phyloP scores from a whole-genome alignment of 2,888 invertebrate species.

The Syrphus vitripennis region DNA sequence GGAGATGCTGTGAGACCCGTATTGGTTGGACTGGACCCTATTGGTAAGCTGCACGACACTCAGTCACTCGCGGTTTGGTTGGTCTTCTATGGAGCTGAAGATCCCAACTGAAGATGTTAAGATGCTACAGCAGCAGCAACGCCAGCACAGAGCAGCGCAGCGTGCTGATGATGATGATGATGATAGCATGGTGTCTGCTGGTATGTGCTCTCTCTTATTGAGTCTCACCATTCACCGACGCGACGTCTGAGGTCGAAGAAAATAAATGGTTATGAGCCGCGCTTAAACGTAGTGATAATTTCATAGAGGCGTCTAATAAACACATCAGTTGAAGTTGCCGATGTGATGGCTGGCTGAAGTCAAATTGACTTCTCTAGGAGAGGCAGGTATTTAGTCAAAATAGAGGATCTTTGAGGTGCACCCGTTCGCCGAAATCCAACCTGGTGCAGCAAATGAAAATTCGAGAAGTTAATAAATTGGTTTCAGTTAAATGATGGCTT shows the following conservation, averaged over 20 bases:
- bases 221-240: constrained; percentile 52
- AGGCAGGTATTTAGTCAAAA: constrained; percentile 20
- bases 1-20: constrained; percentile 23
- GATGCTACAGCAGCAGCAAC: constrained; percentile 17
- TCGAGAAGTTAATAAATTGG: constrained; percentile 4
- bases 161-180: constrained; percentile 55
- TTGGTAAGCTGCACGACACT: constrained; percentile 26
- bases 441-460: constrained; percentile 14
- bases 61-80: not conserved
- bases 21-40: constrained; percentile 40
- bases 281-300: constrained; percentile 64
- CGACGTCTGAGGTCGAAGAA: constrained; percentile 67
- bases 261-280: constrained; percentile 68
- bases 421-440: constrained; percentile 23
- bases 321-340: constrained; percentile 52
- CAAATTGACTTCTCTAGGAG: constrained; percentile 64
- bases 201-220: constrained; percentile 69
- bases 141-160: not conserved
- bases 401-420: constrained; percentile 4
- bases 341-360: constrained; percentile 20
- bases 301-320: constrained; percentile 69
- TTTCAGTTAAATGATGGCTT: constrained; percentile 4
- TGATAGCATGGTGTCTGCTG: constrained; percentile 29
- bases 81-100: constrained; percentile 14
- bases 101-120: constrained; percentile 20